A percentile compares a stretch with the other conserved stretches of the same genome.
Conservation (phyloP, 1,140 invertebrate species). For the Anagrus nilaparvatae region DNA sequence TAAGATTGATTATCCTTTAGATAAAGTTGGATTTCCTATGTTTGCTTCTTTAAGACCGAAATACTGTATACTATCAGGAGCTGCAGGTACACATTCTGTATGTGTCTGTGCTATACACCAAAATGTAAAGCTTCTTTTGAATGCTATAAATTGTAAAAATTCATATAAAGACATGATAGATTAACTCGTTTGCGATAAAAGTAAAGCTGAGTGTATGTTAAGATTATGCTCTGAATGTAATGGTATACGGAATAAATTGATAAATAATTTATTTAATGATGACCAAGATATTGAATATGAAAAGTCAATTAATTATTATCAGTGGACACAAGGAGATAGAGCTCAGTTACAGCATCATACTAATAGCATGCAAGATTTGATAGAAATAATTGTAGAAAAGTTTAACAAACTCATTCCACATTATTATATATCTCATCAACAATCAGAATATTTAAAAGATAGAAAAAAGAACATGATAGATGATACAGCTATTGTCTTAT, state of each 20-base stretch:
- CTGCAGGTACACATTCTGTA: conserved; percentile 16
- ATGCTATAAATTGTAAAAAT: conserved; percentile 11
- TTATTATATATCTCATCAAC: conserved; percentile 14
- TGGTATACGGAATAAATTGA: conserved; percentile 7
- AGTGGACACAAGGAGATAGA: conserved; percentile 15
- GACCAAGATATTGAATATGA: background rate
- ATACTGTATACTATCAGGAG: conserved; percentile 18
- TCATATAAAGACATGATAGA: conserved; percentile 13
- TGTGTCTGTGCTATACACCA: conserved; percentile 19
- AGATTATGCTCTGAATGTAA: too few relatives aligned
- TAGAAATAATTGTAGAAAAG: conserved; percentile 12
- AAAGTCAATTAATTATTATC: conserved; percentile 14
- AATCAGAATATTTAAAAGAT: conserved; percentile 17
- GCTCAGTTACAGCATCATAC: conserved; percentile 12
- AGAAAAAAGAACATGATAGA: conserved; percentile 14
- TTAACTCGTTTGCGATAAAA: conserved; percentile 11
- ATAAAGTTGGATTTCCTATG: conserved; percentile 14
- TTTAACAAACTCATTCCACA: too few relatives aligned
- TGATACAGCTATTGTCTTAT: conserved; percentile 13
- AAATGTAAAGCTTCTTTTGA: conserved; percentile 16
- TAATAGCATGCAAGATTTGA: conserved; percentile 14
- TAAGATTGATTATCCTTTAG: conserved; percentile 16
- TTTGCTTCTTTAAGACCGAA: too few relatives aligned
- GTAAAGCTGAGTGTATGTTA: conserved; percentile 9
- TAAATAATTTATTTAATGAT: conserved; percentile 5